phyloP scores from a whole-genome alignment of 2,113 vertebrate genomes.

The Arvicanthis niloticus region DNA sequence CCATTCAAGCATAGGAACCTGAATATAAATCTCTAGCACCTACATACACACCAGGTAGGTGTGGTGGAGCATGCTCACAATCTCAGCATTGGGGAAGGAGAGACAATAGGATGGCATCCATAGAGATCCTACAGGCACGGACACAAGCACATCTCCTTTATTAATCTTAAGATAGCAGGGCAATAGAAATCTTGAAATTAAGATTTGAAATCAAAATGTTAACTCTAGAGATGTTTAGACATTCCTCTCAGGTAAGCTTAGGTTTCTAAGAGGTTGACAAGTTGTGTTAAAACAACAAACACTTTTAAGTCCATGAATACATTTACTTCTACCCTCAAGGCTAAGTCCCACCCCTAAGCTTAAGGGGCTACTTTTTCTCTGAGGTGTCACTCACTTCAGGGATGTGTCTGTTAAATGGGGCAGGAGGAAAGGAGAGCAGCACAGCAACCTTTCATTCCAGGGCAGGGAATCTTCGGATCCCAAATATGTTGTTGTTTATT shows the following conservation, averaged over 20 bases:
- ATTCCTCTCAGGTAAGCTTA: constrained; percentile 46
- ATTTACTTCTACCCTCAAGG: background rate
- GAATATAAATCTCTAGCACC: background rate
- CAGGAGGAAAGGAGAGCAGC: background rate
- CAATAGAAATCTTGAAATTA: constrained; percentile 65
- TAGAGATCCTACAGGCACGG: background rate
- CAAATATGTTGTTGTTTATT: constrained; percentile 87
- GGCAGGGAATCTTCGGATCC: constrained; percentile 80
- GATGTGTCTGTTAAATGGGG: constrained; percentile 76
- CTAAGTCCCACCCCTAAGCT: background rate
- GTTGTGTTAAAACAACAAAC: background rate
- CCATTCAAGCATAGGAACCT: background rate
- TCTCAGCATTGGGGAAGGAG: no score
- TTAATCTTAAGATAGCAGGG: constrained; percentile 71
- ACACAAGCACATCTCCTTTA: background rate
- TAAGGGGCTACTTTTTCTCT: constrained; percentile 13
- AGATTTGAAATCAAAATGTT: constrained; percentile 64
- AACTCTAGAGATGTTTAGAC: constrained; percentile 62
- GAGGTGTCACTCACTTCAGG: constrained; percentile 42
- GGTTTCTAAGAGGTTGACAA: constrained; percentile 60
- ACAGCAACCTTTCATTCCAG: constrained; percentile 81
- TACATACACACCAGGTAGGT: no score
- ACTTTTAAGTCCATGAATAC: background rate
- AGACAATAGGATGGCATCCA: background rate
- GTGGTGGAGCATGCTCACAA: no score